Evolutionary conservation across 2,797 vertebrate species (phyloP).

Genomic region (Hirundo rustica): DNA sequence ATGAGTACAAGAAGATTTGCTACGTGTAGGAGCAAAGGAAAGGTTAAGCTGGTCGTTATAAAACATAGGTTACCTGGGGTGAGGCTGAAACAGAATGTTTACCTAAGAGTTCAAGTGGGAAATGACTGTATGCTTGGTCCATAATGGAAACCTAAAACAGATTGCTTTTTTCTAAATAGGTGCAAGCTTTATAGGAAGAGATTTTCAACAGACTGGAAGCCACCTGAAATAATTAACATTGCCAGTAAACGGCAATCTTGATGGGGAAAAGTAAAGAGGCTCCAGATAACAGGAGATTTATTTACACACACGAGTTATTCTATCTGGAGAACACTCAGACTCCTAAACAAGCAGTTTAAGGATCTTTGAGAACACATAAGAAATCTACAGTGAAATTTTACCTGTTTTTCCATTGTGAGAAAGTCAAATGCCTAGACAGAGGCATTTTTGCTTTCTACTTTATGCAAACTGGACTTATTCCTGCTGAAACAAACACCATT

Average conservation of each 20-base stretch:
- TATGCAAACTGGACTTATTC: neutral
- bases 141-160: neutral
- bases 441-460: neutral
- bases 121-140: slow-evolving; percentile 10
- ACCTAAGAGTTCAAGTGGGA: slow-evolving; percentile 18
- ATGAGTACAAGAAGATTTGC: neutral
- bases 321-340: neutral
- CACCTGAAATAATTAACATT: neutral
- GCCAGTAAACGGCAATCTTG: neutral
- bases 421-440: neutral
- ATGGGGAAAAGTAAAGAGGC: neutral
- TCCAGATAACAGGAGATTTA: neutral
- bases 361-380: neutral
- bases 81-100: slow-evolving; percentile 21
- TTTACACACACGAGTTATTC: neutral
- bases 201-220: neutral
- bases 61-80: neutral
- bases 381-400: neutral
- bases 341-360: neutral
- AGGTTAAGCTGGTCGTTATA: slow-evolving; percentile 31
- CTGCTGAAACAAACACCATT: neutral
- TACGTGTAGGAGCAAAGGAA: neutral
- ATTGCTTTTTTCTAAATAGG: neutral
- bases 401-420: neutral
- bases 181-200: neutral